These are phyloP conservation scores for Caenorhabditis panamensis DNA, from an alignment of 2,888 invertebrate species.

Conservation along the genomic window DNA sequence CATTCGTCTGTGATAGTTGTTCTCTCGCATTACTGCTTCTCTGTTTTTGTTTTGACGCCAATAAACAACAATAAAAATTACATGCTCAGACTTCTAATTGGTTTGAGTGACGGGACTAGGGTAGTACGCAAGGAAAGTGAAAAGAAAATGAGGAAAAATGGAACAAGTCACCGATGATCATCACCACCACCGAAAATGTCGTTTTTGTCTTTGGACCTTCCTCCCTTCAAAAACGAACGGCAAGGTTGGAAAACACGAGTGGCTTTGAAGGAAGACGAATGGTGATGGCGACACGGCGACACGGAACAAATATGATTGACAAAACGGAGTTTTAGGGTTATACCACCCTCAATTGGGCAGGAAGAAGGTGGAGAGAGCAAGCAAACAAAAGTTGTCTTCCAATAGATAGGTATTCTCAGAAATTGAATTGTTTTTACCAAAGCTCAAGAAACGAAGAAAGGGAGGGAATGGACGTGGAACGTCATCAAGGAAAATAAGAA, in stretches of 20 bases:
- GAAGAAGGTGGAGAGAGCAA: slow-evolving; percentile 22
- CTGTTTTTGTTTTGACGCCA: slow-evolving; percentile 38
- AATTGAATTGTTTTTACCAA: slow-evolving; percentile 21
- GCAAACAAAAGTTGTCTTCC: slow-evolving; percentile 9
- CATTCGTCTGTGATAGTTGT: slow-evolving; percentile 30
- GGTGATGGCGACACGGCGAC: slow-evolving; percentile 14
- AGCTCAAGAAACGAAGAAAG: slow-evolving; percentile 1
- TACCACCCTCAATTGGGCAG: slow-evolving; percentile 45
- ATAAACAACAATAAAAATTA: slow-evolving; percentile 59
- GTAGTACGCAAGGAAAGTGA: not conserved
- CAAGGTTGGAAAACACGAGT: slow-evolving; percentile 46
- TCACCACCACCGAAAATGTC: not conserved
- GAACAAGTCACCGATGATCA: slow-evolving; percentile 7
- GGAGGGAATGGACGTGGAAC: not conserved
- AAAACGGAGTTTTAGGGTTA: slow-evolving; percentile 19
- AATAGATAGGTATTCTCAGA: slow-evolving; percentile 8
- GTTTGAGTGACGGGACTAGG: slow-evolving; percentile 36
- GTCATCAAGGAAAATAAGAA: slow-evolving; percentile 27
- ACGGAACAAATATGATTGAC: slow-evolving; percentile 44
- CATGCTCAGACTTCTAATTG: slow-evolving; percentile 53
- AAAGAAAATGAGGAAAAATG: not conserved
- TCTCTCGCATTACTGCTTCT: slow-evolving; percentile 17
- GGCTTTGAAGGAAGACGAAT: slow-evolving; percentile 39
- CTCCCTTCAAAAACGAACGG: slow-evolving; percentile 3
- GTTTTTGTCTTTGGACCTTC: slow-evolving; percentile 7